Evolutionary conservation across 2,797 vertebrate species (phyloP), one percentile per base, ranked within the genome.

Genomic region (Poeciliopsis gracilis): DNA sequence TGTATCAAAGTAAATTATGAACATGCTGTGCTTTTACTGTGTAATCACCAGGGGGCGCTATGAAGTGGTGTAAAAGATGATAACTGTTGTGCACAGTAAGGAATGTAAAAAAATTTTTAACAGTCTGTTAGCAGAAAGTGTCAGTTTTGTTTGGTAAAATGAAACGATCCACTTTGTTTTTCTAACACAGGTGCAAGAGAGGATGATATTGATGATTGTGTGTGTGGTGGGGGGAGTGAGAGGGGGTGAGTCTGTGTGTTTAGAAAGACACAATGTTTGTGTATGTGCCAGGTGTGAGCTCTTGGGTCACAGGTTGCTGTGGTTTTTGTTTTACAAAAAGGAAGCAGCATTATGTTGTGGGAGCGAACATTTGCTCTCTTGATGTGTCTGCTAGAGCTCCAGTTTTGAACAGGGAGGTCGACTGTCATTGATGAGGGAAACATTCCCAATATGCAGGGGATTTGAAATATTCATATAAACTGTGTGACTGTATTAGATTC

Each of bases 271-370:
- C 2, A 79, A 77, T 72, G 43, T 77, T 76, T 81, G 82, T 80
- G 82, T 81, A 46, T 63, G 20, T 20, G 72, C 81, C 95, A 95
- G 95, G 93, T 96, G 95, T 87, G 80, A 2, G 49, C 83, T 85
- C 57, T 90, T 55, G 84, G 93, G 91, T 94, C 87, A 86, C 85
- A 90, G 91, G 86, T 85, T 89, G 76, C 75, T 94, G 92, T 91
- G 92, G 90, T 1, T 53, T 53, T 82, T 89, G 66, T 61, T 69
- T 49, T 84, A 88, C 79, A 81, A 16, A 91, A 92, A 94, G 93
- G 93, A 95, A 93, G 85, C 53, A 3, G 51, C 59, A 9, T 59
- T 78, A 82, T 73, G 76, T 83, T 85, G 90, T 87, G 90, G 87
- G 81, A 88, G 78, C 84, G 45, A 78, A 73, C 88, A 18, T 85